Evolutionary conservation across 2,888 invertebrate species (phyloP).

Genomic region (Ophonus ardosiacus): DNA sequence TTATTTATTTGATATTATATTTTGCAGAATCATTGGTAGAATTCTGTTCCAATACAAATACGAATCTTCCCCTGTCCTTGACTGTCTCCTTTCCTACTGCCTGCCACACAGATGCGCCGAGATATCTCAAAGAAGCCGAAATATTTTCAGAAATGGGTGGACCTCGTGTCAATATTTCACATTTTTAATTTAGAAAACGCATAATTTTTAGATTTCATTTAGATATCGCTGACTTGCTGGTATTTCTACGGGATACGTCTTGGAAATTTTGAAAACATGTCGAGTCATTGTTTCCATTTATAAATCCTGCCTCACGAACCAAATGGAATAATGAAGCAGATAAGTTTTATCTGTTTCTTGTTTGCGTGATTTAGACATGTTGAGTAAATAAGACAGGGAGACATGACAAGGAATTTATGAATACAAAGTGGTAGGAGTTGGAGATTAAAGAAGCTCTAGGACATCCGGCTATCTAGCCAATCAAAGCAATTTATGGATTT

Average conservation of each 20-base stretch:
- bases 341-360: conserved; percentile 48
- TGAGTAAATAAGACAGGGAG: conserved; percentile 49
- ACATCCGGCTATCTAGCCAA: conserved; percentile 21
- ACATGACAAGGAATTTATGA: conserved; percentile 43
- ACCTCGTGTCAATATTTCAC: conserved; percentile 66
- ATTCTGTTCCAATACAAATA: neutral
- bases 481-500: conserved; percentile 21
- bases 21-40: neutral
- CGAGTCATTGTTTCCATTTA: conserved; percentile 54
- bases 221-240: conserved; percentile 47
- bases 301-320: conserved; percentile 46
- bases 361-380: conserved; percentile 54
- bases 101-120: neutral
- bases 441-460: conserved; percentile 2
- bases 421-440: conserved; percentile 39
- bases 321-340: conserved; percentile 50
- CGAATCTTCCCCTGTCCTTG: neutral
- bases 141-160: conserved; percentile 64
- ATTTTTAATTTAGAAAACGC: conserved; percentile 66
- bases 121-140: conserved; percentile 24
- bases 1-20: too few species aligned
- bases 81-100: too few species aligned
- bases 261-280: conserved; percentile 41
- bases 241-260: conserved; percentile 39
- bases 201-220: conserved; percentile 64